Evolutionary conservation across 2,113 vertebrate genomes (phyloP).

Genomic region (Pelvicachromis taeniatus): DNA sequence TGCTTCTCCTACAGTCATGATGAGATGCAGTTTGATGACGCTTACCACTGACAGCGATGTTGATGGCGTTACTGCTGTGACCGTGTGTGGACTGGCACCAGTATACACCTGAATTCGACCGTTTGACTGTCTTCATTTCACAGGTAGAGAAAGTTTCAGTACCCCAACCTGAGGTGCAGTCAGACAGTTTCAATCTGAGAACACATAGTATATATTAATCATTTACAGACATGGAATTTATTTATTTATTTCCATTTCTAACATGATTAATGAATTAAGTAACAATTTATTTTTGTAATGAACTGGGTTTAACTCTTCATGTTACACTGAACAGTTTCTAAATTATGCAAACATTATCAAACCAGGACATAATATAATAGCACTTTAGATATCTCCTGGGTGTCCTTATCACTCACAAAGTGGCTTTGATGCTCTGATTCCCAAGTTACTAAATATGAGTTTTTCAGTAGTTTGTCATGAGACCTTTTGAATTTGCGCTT

Average conservation of each 20-base stretch:
- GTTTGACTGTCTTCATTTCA: background rate
- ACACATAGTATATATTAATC: background rate
- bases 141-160: background rate
- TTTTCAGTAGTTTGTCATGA: fast-evolving
- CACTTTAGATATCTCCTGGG: background rate
- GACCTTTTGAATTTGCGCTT: fast-evolving
- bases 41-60: background rate
- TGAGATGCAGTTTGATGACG: fast-evolving
- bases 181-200: background rate
- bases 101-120: background rate
- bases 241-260: background rate
- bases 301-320: fast-evolving
- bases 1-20: background rate
- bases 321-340: background rate
- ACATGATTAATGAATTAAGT: background rate
- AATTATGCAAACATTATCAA: fast-evolving
- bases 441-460: background rate
- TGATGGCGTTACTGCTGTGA: background rate
- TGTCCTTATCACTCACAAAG: background rate
- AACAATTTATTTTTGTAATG: background rate
- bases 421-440: background rate
- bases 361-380: fast-evolving
- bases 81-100: background rate
- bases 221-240: background rate
- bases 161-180: background rate